Base-by-base conservation (phyloP, 64 coral and sea anemone genomes). In the Astreopora myriophthalma region DNA sequence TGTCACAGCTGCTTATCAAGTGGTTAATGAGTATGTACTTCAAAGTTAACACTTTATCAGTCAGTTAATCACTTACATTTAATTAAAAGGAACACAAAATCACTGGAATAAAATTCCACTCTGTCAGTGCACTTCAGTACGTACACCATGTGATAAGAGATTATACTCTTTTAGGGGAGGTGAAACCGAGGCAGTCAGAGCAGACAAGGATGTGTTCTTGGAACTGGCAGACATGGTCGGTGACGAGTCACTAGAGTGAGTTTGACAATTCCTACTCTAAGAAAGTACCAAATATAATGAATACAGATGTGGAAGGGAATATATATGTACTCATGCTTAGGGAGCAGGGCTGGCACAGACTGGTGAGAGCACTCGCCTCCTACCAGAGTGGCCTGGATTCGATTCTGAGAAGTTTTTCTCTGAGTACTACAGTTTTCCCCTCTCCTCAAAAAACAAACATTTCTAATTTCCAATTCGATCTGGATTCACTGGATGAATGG, bases 211-310 rank as follows among this genome's bases (percentile, higher is more conserved):
- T 6, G 91, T 99, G 19, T 93, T 99, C 25, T 75, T 94, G 46
- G 97, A 99, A 79, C 73, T 99, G 32, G 86, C 91, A 58, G 97
- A 99, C 75, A 93, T 96, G 80, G 86, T 90, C 2, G 95, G 95
- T 29, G 97, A 99, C 23, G 91, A 91, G 7, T 89, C 90, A 46
- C 64, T 99, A 8, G 94, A 95, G 97, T 99, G 85, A 88, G 94
- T 64, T 23, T 64, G 5, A 26, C 61, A 64, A 46, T 46, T 46
- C 42, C n/a, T n/a, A n/a, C n/a, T n/a, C n/a, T n/a, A n/a, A 55
- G 17, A 55, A 55, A 85, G 62, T 58, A 44, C 2, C 30, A 10
- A 58, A 8, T 69, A 35, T 73, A n/a, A n/a, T n/a, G n/a, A n/a
- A n/a, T n/a, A n/a, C n/a, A n/a, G n/a, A n/a, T n/a, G n/a, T n/a